phyloP scores from a whole-genome alignment of 30 jellyfish, hydroid and myxozoan genomes.

The Cassiopea xamachana region DNA sequence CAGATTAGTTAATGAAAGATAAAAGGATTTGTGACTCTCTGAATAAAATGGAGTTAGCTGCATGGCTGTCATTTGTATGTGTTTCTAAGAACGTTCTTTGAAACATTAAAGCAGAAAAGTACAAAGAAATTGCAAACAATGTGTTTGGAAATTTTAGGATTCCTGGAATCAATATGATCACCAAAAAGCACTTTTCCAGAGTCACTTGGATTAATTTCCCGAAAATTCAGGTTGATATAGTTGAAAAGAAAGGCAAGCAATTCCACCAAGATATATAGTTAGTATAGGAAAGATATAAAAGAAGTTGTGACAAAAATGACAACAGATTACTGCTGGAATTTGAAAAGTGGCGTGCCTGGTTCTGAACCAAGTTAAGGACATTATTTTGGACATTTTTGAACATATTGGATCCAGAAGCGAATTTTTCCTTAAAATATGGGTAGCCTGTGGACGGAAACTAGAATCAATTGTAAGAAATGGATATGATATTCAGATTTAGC shows the following conservation, averaged over 20 bases:
- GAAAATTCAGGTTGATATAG: conserved; percentile 14
- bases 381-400: too few species aligned
- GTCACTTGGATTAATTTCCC: conserved; percentile 14
- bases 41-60: not conserved
- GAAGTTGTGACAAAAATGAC: too few species aligned
- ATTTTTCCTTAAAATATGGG: too few species aligned
- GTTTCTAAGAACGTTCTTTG: conserved; percentile 13
- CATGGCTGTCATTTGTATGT: not conserved
- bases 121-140: conserved; percentile 19
- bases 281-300: too few species aligned
- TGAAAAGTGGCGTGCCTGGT: too few species aligned
- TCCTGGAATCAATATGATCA: conserved; percentile 18
- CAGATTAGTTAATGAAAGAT: not conserved
- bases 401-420: too few species aligned
- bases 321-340: too few species aligned
- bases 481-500: too few species aligned
- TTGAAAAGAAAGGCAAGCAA: conserved; percentile 8
- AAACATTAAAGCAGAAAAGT: conserved; percentile 9
- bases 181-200: conserved; percentile 12
- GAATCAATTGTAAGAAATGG: too few species aligned
- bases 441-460: too few species aligned
- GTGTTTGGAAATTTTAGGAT: not conserved
- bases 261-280: conserved; percentile 28
- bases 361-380: too few species aligned
- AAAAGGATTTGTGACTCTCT: not conserved